Evolutionary conservation across 1,140 invertebrate genomes (phyloP).

Genomic region (Scaptomyza pallida): DNA sequence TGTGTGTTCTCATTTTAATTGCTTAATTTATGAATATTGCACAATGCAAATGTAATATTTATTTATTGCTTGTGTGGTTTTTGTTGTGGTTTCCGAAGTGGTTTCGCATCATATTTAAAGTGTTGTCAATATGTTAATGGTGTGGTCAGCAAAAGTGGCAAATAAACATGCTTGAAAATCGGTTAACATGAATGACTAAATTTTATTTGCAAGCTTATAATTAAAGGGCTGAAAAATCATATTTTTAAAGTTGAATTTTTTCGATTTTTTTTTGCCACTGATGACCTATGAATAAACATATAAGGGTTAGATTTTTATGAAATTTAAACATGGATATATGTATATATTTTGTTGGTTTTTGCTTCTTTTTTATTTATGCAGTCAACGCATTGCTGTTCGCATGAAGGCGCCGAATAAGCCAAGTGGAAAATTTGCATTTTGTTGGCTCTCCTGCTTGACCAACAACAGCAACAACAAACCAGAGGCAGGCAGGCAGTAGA

Average conservation of each 20-base stretch:
- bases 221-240: too few relatives aligned
- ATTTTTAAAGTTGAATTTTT: too few relatives aligned
- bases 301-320: slow-evolving; percentile 14
- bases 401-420: slow-evolving; percentile 66
- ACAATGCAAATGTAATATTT: slow-evolving; percentile 50
- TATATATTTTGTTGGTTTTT: slow-evolving; percentile 7
- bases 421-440: slow-evolving; percentile 68
- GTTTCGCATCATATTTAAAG: slow-evolving; percentile 18
- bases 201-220: not conserved
- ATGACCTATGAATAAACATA: slow-evolving; percentile 7
- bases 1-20: slow-evolving; percentile 72
- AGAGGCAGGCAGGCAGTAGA: not conserved
- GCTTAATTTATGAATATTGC: slow-evolving; percentile 78
- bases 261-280: not conserved
- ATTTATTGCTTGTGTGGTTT: slow-evolving; percentile 38
- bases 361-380: slow-evolving; percentile 16
- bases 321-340: slow-evolving; percentile 23
- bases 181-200: not conserved
- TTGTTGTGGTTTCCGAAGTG: slow-evolving; percentile 33
- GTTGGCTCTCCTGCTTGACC: slow-evolving; percentile 4
- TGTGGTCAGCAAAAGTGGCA: slow-evolving; percentile 5
- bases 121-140: slow-evolving; percentile 21
- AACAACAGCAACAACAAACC: slow-evolving; percentile 16
- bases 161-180: not conserved
- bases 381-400: slow-evolving; percentile 55